Base-by-base conservation (phyloP, 2,797 vertebrate genomes). In the Arrhamphus sclerolepis region DNA sequence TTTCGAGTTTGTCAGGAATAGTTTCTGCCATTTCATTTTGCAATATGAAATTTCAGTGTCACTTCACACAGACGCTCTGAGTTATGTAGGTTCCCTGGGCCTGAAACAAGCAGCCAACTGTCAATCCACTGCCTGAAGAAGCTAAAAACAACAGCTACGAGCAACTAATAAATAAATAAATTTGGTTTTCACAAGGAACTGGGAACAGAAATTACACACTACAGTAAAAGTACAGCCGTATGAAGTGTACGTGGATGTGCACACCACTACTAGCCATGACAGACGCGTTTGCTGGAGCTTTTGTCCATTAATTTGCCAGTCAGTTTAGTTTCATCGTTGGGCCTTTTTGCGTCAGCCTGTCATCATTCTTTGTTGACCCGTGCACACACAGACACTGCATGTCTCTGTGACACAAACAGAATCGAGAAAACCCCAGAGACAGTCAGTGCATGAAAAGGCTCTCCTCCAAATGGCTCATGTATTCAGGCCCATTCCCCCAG, bases 381-480 rank as follows among this genome's bases (percentile, higher is more conserved):
- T n/a, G 8, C 16, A 60, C 52, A 43, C 52, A 52, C 28, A 67
- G 24, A 70, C 43, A 67, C 46, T 57, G 24, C 38, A 62, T 60
- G 67, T 53, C 56, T 79, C 55, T 72, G 57, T 78, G 71, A 83
- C 73, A 84, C 78, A 87, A 77, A 87, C 82, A 80, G 71, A 84
- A 85, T 81, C 66, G 48, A 73, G 73, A 83, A 83, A 66, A 52
- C 80, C 81, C 85, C 21, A 41, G 84, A 82, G 87, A 77, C 67
- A 62, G 29, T 31, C 55, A 53, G 72, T 54, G 77, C 72, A 89
- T 89, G 82, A 89, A 89, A 89, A 85, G 83, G 26, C 69, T 84
- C 79, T 61, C 50, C 65, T 81, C 70, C 65, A 75, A 81, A 75
- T 65, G 77, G 76, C 68, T 87, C 71, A 53, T 81, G 78, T 66